Conservation (phyloP, 2,888 invertebrate species). For the Eristalis tenax region DNA sequence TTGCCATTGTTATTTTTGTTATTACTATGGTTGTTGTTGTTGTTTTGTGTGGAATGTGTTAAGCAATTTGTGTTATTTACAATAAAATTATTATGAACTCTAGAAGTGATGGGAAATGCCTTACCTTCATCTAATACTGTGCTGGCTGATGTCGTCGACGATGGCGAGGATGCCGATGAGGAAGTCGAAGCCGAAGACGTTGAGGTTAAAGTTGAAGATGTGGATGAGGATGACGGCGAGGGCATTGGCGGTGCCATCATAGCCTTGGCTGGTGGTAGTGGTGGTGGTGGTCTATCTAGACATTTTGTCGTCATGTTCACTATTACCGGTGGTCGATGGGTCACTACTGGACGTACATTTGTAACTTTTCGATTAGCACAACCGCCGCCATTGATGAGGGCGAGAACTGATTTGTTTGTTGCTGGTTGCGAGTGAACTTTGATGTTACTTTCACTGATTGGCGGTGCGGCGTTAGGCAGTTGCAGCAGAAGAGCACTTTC, state of each 20-base stretch:
- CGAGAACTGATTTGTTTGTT: constrained; percentile 40
- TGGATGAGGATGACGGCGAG: constrained; percentile 78
- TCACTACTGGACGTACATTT: constrained; percentile 79
- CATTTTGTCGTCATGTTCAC: constrained; percentile 71
- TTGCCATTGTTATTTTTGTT: constrained; percentile 40
- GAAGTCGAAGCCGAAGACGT: constrained; percentile 44
- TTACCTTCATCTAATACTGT: constrained; percentile 72
- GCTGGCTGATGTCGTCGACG: constrained; percentile 73
- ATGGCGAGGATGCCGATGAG: constrained; percentile 61
- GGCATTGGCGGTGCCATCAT: constrained; percentile 75
- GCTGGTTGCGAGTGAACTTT: constrained; percentile 73
- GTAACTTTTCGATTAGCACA: constrained; percentile 77
- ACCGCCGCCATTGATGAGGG: constrained; percentile 76
- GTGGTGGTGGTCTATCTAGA: constrained; percentile 64
- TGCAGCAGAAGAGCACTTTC: constrained; percentile 76
- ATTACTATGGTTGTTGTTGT: constrained; percentile 39
- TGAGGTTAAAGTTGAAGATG: constrained; percentile 77
- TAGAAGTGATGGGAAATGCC: constrained; percentile 49
- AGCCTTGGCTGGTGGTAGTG: constrained; percentile 52
- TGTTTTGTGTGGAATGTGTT: constrained; percentile 72
- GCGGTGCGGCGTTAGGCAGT: constrained; percentile 50
- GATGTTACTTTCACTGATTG: constrained; percentile 73
- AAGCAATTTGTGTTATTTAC: constrained; percentile 70
- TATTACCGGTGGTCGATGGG: constrained; percentile 73
- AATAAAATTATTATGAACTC: constrained; percentile 54